Evolutionary conservation across 2,113 vertebrate species (phyloP), one percentile per base, ranked within the genome.

Genomic region (Panthera leo): DNA sequence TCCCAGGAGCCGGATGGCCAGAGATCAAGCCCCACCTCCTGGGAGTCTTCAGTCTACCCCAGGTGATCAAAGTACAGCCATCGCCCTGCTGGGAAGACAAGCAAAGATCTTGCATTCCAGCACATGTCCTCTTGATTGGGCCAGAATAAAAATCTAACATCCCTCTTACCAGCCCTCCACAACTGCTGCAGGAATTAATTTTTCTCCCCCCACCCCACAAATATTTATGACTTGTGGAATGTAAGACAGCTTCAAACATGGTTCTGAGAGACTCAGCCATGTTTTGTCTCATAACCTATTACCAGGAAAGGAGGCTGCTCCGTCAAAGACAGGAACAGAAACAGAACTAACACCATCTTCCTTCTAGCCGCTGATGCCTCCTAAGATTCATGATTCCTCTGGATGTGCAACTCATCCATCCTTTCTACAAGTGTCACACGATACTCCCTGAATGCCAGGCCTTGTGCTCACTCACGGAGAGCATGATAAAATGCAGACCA

Each of bases 211-310:
- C 8, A 7, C 7, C 91, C 75, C 73, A 89, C 61, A 93, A 42
- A 89, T 95, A 93, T 89, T 95, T 96, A 95, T 91, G 95, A 84
- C 53, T 75, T 53, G 2, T 71, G 19, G 51, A 61, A 87, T 61
- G 11, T 75, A 89, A 95, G 51, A 82, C n/a, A 94, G 65, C 84
- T 45, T 61, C 36, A 6, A 48, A 31, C 36, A 55, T 1, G 2
- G 63, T 61, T 91, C 91, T 45, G 58, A 92, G 89, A 90, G 53
- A 83, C 29, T 48, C 13, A 15, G 85, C 10, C 10, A 19, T 68
- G 65, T 76, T 97, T 92, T 76, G 18, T 95, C 71, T 92, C 70
- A 39, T 94, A 97, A 91, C 29, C 12, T 68, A 39, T 94, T 92
- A 88, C 80, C 36, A 48, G 25, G 51, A 88, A 63, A 94, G 88